phyloP scores from a whole-genome alignment of 2,797 vertebrate genomes.

The Pipistrellus nathusii region DNA sequence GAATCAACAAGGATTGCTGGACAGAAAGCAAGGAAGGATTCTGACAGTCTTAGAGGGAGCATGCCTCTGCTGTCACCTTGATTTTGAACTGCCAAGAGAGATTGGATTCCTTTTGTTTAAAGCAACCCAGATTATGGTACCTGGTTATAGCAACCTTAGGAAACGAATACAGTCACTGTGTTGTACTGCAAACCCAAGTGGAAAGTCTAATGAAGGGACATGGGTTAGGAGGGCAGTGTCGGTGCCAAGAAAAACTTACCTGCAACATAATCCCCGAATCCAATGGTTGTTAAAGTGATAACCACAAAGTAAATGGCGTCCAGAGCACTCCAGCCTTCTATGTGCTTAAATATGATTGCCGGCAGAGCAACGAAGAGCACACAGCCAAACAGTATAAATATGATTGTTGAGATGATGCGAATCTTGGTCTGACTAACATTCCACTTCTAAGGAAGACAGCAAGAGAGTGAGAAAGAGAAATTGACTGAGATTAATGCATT shows the following conservation, averaged over 20 bases:
- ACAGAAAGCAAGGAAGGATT: background rate
- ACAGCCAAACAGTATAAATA: slow-evolving; percentile 98
- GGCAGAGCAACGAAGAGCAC: slow-evolving; percentile 98
- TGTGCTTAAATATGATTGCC: slow-evolving; percentile 97
- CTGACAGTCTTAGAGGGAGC: background rate
- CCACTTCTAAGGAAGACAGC: slow-evolving; percentile 92
- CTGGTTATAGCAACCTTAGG: background rate
- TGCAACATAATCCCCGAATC: slow-evolving; percentile 98
- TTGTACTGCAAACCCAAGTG: background rate
- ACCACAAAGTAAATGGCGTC: slow-evolving; percentile 99
- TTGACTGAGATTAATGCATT: background rate
- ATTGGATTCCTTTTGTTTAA: background rate
- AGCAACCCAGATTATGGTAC: background rate
- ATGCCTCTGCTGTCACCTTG: background rate
- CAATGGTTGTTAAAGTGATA: slow-evolving; percentile 98
- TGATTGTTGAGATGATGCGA: slow-evolving; percentile 97
- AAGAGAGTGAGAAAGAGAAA: background rate
- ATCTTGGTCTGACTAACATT: slow-evolving; percentile 99
- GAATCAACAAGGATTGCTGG: background rate
- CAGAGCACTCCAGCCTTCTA: slow-evolving; percentile 97
- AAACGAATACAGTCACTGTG: background rate
- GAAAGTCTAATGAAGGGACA: background rate
- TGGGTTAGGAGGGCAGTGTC: fast-evolving
- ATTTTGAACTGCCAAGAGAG: background rate
- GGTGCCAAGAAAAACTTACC: slow-evolving; percentile 87